phyloP scores from a whole-genome alignment of 2,797 vertebrate genomes.

The Selene dorsalis region DNA sequence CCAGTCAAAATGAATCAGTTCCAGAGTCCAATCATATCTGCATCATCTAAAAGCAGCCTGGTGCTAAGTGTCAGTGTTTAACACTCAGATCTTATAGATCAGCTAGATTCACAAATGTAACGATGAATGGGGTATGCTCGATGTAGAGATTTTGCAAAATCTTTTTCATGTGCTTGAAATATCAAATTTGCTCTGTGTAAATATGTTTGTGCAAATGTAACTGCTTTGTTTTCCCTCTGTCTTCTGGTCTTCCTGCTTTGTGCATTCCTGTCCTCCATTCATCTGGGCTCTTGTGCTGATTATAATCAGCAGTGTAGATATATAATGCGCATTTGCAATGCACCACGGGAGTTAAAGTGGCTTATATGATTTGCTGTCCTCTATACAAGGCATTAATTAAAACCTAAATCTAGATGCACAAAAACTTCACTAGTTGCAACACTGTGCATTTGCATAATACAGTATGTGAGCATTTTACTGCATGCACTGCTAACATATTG shows the following conservation, averaged over 20 bases:
- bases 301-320: constrained; percentile 1
- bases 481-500: background rate
- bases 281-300: constrained; percentile 34
- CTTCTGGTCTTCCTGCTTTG: constrained; percentile 2
- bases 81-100: background rate
- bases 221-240: constrained; percentile 18
- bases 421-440: background rate
- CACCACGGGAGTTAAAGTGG: constrained; percentile 21
- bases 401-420: background rate
- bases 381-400: background rate
- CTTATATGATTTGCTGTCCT: constrained; percentile 4
- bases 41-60: background rate
- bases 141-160: background rate
- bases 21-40: constrained; percentile 5
- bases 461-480: background rate
- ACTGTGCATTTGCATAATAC: background rate
- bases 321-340: constrained; percentile 14
- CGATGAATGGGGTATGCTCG: background rate
- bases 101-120: background rate
- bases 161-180: background rate
- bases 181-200: background rate
- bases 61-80: background rate
- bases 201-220: constrained; percentile 3
- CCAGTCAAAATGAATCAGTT: constrained; percentile 21
- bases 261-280: constrained; percentile 53